These are phyloP conservation scores for Hyposmocoma kahamanoa DNA, from an alignment of 1,140 invertebrate genomes.

Conservation along the genomic window DNA sequence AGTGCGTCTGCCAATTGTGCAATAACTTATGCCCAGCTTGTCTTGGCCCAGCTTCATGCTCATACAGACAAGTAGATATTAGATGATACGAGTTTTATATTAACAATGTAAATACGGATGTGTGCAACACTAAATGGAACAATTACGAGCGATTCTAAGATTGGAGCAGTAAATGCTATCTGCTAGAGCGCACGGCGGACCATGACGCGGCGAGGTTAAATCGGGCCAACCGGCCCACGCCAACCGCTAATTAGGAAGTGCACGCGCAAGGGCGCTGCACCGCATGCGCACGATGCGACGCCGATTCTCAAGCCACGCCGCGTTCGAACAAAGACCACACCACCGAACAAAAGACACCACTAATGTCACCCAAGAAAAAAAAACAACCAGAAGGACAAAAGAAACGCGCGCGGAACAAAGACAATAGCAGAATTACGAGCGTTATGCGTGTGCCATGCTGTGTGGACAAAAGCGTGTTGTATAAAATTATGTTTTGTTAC, in stretches of 20 bases:
- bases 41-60: no score
- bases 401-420: constrained; percentile 31
- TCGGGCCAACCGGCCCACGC: constrained; percentile 47
- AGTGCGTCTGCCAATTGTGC: constrained; percentile 1
- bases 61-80: no score
- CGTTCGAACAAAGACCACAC: constrained; percentile 26
- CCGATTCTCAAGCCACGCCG: constrained; percentile 8
- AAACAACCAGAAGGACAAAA: constrained; percentile 29
- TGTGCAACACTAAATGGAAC: no score
- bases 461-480: constrained; percentile 38
- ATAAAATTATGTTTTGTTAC: constrained; percentile 35
- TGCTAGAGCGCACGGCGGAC: constrained; percentile 16
- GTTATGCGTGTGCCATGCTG: constrained; percentile 21
- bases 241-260: constrained; percentile 57
- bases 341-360: constrained; percentile 30
- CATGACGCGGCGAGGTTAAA: constrained; percentile 52
- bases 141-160: no score
- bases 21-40: no score
- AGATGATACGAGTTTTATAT: no score
- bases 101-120: no score
- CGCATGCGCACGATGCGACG: constrained; percentile 24
- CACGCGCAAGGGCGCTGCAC: constrained; percentile 53
- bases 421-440: constrained; percentile 31
- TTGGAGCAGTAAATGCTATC: no score
- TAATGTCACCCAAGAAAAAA: constrained; percentile 28